Evolutionary conservation across 2,888 invertebrate genomes (phyloP), one percentile per base, ranked within the genome.

Genomic region (Vannuccia rotundouncinata): DNA sequence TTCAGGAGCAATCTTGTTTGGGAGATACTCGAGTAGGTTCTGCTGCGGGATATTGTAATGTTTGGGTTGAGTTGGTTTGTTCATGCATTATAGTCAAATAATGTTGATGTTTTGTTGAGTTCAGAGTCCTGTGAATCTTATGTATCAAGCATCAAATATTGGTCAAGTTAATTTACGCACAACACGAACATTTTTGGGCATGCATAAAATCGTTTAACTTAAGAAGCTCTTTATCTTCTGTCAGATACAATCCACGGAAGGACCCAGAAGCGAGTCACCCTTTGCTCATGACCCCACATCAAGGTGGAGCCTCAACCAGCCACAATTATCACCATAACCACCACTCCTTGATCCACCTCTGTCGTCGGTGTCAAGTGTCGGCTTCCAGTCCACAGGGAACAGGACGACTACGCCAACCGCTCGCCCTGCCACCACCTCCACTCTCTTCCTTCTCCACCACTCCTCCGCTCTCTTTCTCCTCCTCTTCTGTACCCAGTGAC

Each of bases 1-100:
- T 27, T 79, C 29, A n/a, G 79, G n/a, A 79, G 25, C n/a, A 79
- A 79, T 79, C 5, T 30, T 5, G 28, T 31, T 29, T 76, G 31
- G 30, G 77, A 76, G 30, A 31, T 76, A 5, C 77, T 25, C 22
- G 73, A 73, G 27, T 73, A 73, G 2, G 73, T 73, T 73, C 73
- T n/a, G 13, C 10, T 13, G n/a, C 59, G n/a, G 59, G 59, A 59
- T 59, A 59, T n/a, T n/a, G n/a, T n/a, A n/a, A n/a, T n/a, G n/a
- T n/a, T n/a, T n/a, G n/a, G n/a, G n/a, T n/a, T n/a, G n/a, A n/a
- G n/a, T n/a, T n/a, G n/a, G n/a, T n/a, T n/a, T n/a, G n/a, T n/a
- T n/a, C n/a, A n/a, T n/a, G n/a, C n/a, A n/a, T n/a, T n/a, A n/a
- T n/a, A n/a, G n/a, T n/a, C n/a, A n/a, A n/a, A n/a, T n/a, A n/a